Evolutionary conservation across 2,113 vertebrate species (phyloP).

Genomic region (Podarcis raffonei): DNA sequence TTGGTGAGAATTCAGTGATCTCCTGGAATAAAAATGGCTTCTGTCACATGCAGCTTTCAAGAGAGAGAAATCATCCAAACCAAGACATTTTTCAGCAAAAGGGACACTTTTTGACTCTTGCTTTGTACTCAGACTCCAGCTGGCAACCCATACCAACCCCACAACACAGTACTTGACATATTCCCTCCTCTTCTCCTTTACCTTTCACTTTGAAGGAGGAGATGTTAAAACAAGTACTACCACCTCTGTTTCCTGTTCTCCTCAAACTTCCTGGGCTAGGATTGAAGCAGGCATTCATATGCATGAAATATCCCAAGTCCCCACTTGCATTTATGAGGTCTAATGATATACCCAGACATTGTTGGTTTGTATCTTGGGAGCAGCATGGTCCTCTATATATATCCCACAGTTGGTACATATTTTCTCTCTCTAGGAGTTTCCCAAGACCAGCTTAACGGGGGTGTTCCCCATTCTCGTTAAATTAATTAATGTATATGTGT

Average conservation of each 20-base stretch:
- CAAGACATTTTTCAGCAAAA: neutral
- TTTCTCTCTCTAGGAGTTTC: neutral
- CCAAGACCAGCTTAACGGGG: neutral
- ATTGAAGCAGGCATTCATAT: neutral
- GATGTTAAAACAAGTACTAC: neutral
- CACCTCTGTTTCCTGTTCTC: neutral
- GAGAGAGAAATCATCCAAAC: neutral
- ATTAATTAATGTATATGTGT: neutral
- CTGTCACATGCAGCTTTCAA: constrained; percentile 3
- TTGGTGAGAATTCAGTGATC: neutral
- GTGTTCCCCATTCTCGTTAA: neutral
- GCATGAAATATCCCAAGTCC: neutral
- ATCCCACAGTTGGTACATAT: too few relatives aligned
- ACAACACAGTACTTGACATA: neutral
- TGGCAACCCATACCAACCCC: too few relatives aligned
- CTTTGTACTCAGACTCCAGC: neutral
- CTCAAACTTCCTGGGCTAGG: neutral
- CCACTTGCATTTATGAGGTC: too few relatives aligned
- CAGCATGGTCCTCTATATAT: neutral
- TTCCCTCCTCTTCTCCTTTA: neutral
- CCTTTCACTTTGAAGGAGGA: neutral
- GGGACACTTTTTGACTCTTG: neutral
- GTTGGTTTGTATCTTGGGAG: neutral
- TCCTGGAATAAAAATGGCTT: neutral
- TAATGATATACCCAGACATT: neutral